These are phyloP conservation scores for Acrocephalus arundinaceus DNA, from an alignment of 2,113 vertebrate species.

Conservation along the genomic window DNA sequence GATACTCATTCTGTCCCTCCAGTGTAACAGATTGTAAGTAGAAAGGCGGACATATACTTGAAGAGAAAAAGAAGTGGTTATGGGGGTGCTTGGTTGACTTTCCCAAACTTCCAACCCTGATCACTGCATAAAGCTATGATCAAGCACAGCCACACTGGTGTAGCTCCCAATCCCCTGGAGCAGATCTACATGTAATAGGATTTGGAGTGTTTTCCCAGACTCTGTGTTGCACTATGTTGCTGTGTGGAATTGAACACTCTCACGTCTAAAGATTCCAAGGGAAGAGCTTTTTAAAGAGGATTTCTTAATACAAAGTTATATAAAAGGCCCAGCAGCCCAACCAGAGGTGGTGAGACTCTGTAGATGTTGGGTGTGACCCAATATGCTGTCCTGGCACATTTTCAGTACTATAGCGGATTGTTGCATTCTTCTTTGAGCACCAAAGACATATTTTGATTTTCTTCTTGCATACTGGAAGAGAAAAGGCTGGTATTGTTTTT, in stretches of 20 bases:
- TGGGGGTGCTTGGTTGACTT: neutral
- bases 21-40: neutral
- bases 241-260: neutral
- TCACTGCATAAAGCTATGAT: neutral
- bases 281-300: neutral
- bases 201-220: neutral
- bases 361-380: neutral
- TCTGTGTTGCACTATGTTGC: neutral
- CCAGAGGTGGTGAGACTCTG: neutral
- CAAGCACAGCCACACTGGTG: neutral
- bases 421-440: neutral
- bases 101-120: neutral
- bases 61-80: neutral
- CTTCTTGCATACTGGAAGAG: neutral
- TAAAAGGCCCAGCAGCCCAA: neutral
- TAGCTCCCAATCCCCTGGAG: neutral
- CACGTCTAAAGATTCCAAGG: neutral
- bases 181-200: fast-evolving
- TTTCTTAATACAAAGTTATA: neutral
- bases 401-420: neutral
- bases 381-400: neutral
- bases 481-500: neutral
- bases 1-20: neutral
- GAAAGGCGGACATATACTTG: neutral
- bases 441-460: neutral